These are phyloP conservation scores for Helogale parvula DNA, from an alignment of 2,113 vertebrate species.

Conservation along the genomic window DNA sequence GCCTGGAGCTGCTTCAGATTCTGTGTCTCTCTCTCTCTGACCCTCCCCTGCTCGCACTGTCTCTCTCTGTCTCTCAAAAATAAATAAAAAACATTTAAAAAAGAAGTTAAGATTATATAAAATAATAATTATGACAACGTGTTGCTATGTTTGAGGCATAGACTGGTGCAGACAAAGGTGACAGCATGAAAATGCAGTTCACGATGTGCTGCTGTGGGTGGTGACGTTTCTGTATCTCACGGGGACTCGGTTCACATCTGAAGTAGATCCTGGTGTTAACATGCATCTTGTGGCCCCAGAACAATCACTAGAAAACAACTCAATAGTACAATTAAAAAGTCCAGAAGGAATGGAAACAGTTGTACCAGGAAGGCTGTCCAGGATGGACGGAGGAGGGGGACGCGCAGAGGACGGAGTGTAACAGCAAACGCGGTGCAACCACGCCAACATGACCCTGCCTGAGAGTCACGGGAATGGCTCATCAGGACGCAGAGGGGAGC, in stretches of 20 bases:
- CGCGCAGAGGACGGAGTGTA: background rate
- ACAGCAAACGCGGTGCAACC: rapidly evolving
- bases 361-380: background rate
- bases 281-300: background rate
- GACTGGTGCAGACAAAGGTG: too few species aligned
- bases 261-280: background rate
- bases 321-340: background rate
- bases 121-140: background rate
- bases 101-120: background rate
- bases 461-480: background rate
- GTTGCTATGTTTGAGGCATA: background rate
- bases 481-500: background rate
- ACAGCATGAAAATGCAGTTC: background rate
- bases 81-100: too few species aligned
- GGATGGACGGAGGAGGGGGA: rapidly evolving
- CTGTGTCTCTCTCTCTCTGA: too few species aligned
- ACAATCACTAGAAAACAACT: background rate
- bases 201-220: background rate
- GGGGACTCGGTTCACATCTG: background rate
- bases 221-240: background rate
- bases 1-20: too few species aligned
- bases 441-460: background rate
- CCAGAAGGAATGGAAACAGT: background rate
- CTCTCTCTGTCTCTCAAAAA: too few species aligned
- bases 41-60: too few species aligned